Evolutionary conservation across 2,888 invertebrate species (phyloP).

Genomic region (Cataglyphis albicans): DNA sequence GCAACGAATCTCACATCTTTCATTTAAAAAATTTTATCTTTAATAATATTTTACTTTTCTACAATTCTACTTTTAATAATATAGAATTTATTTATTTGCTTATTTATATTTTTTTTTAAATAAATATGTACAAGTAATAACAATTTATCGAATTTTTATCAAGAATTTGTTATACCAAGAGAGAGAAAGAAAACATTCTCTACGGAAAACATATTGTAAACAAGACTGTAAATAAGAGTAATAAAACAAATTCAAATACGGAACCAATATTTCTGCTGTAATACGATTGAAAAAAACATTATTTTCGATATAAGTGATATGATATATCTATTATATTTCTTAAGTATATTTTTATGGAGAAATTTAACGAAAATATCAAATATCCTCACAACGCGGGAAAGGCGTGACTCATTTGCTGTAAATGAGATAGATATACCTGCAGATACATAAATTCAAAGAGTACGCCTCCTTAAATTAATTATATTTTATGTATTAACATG

Average conservation of each 20-base stretch:
- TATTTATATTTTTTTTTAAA: background rate
- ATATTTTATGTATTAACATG: conserved; percentile 42
- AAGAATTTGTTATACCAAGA: background rate
- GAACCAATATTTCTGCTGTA: background rate
- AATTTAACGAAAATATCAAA: conserved; percentile 5
- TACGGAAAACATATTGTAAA: background rate
- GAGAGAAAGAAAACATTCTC: background rate
- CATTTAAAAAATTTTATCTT: background rate
- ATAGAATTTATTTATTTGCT: background rate
- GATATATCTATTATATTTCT: conserved; percentile 1
- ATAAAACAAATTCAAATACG: background rate
- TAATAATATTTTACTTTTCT: no score
- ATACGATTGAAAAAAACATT: background rate
- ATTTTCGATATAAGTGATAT: conserved; percentile 1
- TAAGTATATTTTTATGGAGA: background rate
- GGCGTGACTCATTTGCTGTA: conserved; percentile 53
- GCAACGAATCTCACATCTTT: background rate
- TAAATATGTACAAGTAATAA: background rate
- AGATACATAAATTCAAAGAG: conserved; percentile 55
- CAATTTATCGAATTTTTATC: background rate
- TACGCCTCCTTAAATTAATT: conserved; percentile 60
- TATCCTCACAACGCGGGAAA: conserved; percentile 35
- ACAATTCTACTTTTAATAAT: background rate
- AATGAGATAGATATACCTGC: conserved; percentile 40
- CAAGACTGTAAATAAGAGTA: background rate